These are phyloP conservation scores for Coelopa pilipes DNA, from an alignment of 2,888 invertebrate species.

Conservation along the genomic window DNA sequence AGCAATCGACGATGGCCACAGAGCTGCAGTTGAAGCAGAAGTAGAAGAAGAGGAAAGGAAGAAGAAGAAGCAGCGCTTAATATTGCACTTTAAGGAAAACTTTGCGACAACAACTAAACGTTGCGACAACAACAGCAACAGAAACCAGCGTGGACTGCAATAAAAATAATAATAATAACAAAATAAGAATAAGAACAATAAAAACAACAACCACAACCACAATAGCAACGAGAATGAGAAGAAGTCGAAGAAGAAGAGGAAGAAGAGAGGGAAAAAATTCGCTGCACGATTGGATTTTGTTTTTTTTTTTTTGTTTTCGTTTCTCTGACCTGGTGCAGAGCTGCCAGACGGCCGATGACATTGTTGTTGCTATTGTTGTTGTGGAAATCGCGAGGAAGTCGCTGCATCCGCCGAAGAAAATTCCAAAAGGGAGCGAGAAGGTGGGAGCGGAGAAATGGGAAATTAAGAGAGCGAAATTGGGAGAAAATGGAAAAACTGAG, in stretches of 20 bases:
- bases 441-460: too few relatives aligned
- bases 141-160: neutral
- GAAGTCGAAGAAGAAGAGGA: too few relatives aligned
- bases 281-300: neutral
- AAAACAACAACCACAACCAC: too few relatives aligned
- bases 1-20: neutral
- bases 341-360: neutral
- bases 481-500: too few relatives aligned
- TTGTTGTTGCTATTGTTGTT: neutral
- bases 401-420: too few relatives aligned
- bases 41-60: neutral
- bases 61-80: neutral
- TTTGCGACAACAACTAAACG: neutral
- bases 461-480: too few relatives aligned
- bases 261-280: too few relatives aligned
- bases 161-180: too few relatives aligned
- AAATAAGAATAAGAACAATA: too few relatives aligned
- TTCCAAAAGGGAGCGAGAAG: neutral
- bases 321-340: neutral
- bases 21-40: neutral
- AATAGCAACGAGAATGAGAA: too few relatives aligned
- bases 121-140: conserved; percentile 7
- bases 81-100: conserved; percentile 18
- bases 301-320: conserved; percentile 4
- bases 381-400: neutral